These are phyloP conservation scores for Macropodus opercularis DNA, from an alignment of 2,797 vertebrate species.

Conservation along the genomic window DNA sequence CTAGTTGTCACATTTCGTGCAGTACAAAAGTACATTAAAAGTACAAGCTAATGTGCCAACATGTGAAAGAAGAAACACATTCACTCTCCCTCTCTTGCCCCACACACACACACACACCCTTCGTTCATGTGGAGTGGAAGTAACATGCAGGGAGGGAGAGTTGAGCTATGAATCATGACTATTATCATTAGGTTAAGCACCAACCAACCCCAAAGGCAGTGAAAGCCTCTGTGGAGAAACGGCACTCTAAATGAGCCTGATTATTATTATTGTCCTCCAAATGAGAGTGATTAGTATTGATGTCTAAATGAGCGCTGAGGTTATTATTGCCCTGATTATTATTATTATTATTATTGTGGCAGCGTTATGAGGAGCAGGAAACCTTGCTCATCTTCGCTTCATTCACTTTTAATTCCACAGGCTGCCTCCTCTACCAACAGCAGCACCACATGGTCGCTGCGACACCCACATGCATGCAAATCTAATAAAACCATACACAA, in stretches of 20 bases:
- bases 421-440: conserved; percentile 61
- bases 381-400: conserved; percentile 66
- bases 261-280: conserved; percentile 85
- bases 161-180: conserved; percentile 85
- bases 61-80: conserved; percentile 3
- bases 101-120: conserved; percentile 47
- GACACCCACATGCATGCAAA: conserved; percentile 21
- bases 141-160: conserved; percentile 75
- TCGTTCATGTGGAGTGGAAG: conserved; percentile 54
- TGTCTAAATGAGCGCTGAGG: conserved; percentile 80
- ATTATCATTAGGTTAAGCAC: conserved; percentile 86
- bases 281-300: conserved; percentile 84
- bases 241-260: conserved; percentile 81
- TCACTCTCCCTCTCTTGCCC: neutral
- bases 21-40: neutral
- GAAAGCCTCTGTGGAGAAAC: conserved; percentile 76
- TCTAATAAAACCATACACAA: conserved; percentile 35
- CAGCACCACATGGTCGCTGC: conserved; percentile 27
- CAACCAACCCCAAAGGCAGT: conserved; percentile 80
- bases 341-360: conserved; percentile 71
- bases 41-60: neutral
- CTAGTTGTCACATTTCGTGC: too few species aligned
- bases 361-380: conserved; percentile 59
- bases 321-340: conserved; percentile 77
- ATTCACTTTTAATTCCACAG: conserved; percentile 80